Conservation (phyloP, 2,888 invertebrate genomes). For the Diaprepes abbreviatus region DNA sequence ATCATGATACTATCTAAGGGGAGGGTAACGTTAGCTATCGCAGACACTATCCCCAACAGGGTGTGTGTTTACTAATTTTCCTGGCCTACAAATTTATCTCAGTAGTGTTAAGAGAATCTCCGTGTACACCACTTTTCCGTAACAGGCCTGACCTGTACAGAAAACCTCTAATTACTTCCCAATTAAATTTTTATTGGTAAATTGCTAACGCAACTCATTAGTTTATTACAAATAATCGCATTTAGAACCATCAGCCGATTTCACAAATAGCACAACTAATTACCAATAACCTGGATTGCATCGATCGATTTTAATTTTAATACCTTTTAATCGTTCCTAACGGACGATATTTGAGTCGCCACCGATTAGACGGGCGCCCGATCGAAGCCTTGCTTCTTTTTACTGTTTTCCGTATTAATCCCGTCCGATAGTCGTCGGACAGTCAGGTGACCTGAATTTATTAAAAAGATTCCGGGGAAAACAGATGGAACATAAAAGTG, state of each 20-base stretch:
- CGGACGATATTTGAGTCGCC: constrained; percentile 7
- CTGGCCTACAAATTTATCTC: no score
- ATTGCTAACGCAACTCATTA: not conserved
- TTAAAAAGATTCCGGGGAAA: constrained; percentile 21
- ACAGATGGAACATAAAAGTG: constrained; percentile 31
- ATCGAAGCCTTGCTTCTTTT: not conserved
- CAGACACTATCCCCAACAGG: no score
- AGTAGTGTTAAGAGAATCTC: no score
- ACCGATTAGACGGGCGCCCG: not conserved
- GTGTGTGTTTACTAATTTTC: no score
- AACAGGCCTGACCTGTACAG: not conserved
- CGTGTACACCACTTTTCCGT: no score
- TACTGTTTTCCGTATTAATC: not conserved
- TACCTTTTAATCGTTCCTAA: not conserved
- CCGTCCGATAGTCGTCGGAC: constrained; percentile 11
- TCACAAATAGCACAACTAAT: constrained; percentile 10
- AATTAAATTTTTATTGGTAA: constrained; percentile 6
- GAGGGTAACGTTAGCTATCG: no score
- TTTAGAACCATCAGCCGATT: constrained; percentile 1
- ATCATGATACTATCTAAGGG: no score
- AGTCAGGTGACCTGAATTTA: constrained; percentile 13
- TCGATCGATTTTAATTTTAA: constrained; percentile 25
- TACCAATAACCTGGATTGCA: constrained; percentile 21
- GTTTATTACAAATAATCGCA: constrained; percentile 12
- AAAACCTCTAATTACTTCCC: not conserved